Conservation (phyloP, 1,140 invertebrate genomes). For the Subanguina moxae region DNA sequence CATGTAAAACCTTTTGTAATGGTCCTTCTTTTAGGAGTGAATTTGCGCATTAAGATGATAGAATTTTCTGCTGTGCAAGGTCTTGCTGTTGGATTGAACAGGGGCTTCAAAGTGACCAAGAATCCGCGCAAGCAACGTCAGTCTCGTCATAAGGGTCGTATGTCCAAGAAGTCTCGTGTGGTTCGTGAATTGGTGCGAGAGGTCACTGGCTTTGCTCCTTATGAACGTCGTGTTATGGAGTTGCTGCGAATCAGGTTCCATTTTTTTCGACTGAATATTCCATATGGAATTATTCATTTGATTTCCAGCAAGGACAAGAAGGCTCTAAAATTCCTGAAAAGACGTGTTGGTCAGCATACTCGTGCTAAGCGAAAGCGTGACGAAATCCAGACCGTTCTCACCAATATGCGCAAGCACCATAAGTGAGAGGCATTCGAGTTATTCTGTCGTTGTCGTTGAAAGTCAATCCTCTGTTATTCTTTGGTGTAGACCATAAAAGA, state of each 20-base stretch:
- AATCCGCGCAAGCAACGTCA: slow-evolving; percentile 74
- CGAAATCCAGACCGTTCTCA: slow-evolving; percentile 84
- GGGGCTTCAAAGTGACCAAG: slow-evolving; percentile 92
- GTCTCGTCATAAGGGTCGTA: slow-evolving; percentile 81
- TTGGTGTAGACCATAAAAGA: no score
- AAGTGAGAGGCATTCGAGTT: slow-evolving; percentile 40
- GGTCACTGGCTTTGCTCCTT: slow-evolving; percentile 93
- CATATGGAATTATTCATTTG: no score
- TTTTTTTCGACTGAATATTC: no score
- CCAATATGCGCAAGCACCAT: slow-evolving; percentile 79
- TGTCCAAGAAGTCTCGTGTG: slow-evolving; percentile 92
- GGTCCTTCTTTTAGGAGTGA: no score
- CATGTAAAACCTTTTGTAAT: no score
- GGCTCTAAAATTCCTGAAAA: slow-evolving; percentile 95
- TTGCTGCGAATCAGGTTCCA: slow-evolving; percentile 75
- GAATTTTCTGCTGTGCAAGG: slow-evolving; percentile 41
- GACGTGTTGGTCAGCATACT: slow-evolving; percentile 88
- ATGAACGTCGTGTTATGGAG: slow-evolving; percentile 96
- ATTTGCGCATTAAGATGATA: no score
- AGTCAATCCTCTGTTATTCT: no score
- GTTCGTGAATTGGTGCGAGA: slow-evolving; percentile 90
- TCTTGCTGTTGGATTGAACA: slow-evolving; percentile 82
- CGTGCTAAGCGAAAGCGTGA: slow-evolving; percentile 97
- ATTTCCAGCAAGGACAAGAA: slow-evolving; percentile 80
- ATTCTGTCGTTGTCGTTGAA: slow-evolving; percentile 6